phyloP scores from a whole-genome alignment of 2,113 vertebrate genomes.

The Empidonax alnorum region DNA sequence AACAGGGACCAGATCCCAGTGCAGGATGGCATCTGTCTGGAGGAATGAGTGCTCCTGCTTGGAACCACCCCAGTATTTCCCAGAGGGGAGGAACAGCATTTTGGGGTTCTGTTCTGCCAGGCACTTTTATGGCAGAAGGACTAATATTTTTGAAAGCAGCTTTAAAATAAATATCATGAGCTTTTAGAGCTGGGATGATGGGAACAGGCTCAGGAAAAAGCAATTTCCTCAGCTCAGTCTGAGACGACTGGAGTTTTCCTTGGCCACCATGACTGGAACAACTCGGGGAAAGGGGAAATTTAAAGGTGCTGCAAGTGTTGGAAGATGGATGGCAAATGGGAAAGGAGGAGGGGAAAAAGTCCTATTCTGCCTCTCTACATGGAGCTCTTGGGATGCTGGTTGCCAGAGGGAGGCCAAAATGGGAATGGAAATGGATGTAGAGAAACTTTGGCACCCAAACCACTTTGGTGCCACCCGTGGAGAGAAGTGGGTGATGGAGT shows the following conservation, averaged over 20 bases:
- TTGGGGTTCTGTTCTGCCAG: not conserved
- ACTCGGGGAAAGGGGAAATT: not conserved
- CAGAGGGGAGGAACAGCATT: not conserved
- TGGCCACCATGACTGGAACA: not conserved
- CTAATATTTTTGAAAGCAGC: not conserved
- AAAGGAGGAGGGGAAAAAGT: not conserved
- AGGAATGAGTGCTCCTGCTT: not conserved
- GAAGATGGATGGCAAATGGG: not conserved
- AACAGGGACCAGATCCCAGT: not conserved
- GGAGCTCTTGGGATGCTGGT: not conserved
- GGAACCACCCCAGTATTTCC: fast-evolving
- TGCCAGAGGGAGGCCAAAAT: not conserved
- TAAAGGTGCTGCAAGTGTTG: not conserved
- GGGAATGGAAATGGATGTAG: not conserved
- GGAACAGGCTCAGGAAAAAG: not conserved
- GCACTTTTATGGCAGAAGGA: not conserved
- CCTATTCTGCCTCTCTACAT: fast-evolving
- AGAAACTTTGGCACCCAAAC: not conserved
- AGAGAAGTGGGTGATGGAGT: not conserved
- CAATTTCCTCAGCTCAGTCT: not conserved
- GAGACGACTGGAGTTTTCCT: not conserved
- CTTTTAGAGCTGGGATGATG: not conserved
- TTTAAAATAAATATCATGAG: constrained; percentile 3
- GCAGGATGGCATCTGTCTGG: not conserved
- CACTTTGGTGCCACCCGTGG: fast-evolving